Base-by-base conservation (phyloP, 2,113 vertebrate species). In the Melanotaenia duboulayi region DNA sequence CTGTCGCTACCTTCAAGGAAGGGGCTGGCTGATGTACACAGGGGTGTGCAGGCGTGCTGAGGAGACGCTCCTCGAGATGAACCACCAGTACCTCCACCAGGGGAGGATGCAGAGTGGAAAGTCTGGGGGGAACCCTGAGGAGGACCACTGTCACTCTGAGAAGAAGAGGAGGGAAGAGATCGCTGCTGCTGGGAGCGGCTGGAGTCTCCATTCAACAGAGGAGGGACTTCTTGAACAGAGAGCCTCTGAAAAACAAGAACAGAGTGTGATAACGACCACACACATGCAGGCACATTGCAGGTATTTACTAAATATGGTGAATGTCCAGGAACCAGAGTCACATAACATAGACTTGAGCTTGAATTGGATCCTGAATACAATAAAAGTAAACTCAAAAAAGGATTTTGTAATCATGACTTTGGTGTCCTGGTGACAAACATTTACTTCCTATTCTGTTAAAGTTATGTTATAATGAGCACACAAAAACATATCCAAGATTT, bases 161-260 rank as follows among this genome's bases (percentile, higher is more conserved):
- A 87, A 75, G 82, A 71, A 2, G 65, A 74, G 46, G 87, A 79
- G 35, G 89, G 76, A 49, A 68, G 64, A 0, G 65, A 82, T 16
- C 83, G 89, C 63, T 88, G 91, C 69, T 92, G 89, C 83, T 92
- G 89, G 48, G 91, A 75, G 32, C 91, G 92, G 49, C 56, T 79
- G 42, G 86, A 93, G 65, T 95, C 95, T 52, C 93, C 93, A 5
- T 95, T 92, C 48, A 92, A 78, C 61, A 95, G 84, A 19, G 87
- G 93, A 23, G 89, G 93, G n/a, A 90, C 94, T 79, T 96, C 95
- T 74, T 95, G 94, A 42, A 95, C 76, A 35, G 94, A 95, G 44
- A 94, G 79, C 58, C 92, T 92, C 95, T 96, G 76, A 67, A 89
- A 67, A 52, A 1, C 5, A 68, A 61, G 7, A 55, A 24, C 4